Percentiles rank a stretch among this genome's conserved stretches.
Evolutionary conservation across 1,140 invertebrate genomes (phyloP).

Genomic region (Drosophila mojavensis): DNA sequence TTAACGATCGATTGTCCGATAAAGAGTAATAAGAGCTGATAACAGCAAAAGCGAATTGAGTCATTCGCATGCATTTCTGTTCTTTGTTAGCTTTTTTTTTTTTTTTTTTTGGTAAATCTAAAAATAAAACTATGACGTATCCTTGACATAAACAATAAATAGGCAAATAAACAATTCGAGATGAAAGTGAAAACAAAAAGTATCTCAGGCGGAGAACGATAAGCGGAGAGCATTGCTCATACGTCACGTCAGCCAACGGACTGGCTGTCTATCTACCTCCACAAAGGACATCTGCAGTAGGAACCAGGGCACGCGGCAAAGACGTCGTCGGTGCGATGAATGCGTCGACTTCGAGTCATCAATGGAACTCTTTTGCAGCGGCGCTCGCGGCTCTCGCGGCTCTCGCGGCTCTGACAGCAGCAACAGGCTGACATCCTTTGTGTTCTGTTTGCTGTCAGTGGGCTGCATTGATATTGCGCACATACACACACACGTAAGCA

Average conservation of each 20-base stretch:
- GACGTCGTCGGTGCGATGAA: constrained; percentile 24
- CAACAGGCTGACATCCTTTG: constrained; percentile 59
- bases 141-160: no score
- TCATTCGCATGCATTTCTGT: no score
- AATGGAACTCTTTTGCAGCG: constrained; percentile 68
- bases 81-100: no score
- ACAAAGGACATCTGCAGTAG: constrained; percentile 68
- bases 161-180: not conserved
- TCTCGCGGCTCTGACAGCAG: constrained; percentile 27
- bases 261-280: constrained; percentile 48
- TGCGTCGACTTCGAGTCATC: constrained; percentile 58
- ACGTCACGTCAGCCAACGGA: constrained; percentile 33
- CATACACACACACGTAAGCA: not conserved
- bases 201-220: not conserved
- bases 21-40: not conserved
- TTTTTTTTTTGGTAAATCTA: no score
- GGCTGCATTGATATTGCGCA: constrained; percentile 39
- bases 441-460: constrained; percentile 44
- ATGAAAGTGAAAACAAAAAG: not conserved
- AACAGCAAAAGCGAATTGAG: no score
- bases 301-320: constrained; percentile 75
- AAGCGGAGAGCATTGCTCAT: constrained; percentile 41
- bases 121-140: no score
- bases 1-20: not conserved
- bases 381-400: constrained; percentile 26